Percentiles rank a stretch among this genome's conserved stretches.
phyloP scores from a whole-genome alignment of 2,888 invertebrate genomes.

The Lasioglossum oenotherae region DNA sequence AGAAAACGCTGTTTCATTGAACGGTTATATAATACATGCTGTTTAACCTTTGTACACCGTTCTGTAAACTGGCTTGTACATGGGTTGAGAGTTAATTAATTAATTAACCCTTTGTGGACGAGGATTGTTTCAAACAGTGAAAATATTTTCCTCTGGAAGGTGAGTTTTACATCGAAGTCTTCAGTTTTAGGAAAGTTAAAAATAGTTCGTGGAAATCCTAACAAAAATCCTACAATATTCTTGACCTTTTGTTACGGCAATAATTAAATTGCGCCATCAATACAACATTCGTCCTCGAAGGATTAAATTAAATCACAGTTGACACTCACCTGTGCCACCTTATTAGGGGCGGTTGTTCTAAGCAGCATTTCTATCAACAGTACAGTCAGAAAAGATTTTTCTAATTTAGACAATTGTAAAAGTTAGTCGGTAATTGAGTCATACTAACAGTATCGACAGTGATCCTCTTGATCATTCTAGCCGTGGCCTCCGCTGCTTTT shows the following conservation, averaged over 20 bases:
- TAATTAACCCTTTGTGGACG: neutral
- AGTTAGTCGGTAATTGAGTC: neutral
- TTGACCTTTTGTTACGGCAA: neutral
- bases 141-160: too few species aligned
- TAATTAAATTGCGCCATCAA: neutral
- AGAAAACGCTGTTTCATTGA: neutral
- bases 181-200: too few species aligned
- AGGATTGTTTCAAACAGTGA: too few species aligned
- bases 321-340: too few species aligned
- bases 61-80: neutral
- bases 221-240: too few species aligned
- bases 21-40: neutral
- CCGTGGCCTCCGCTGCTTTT: slow-evolving; percentile 91
- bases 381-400: neutral
- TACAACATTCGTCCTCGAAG: neutral
- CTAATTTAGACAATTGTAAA: neutral
- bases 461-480: slow-evolving; percentile 91
- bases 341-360: too few species aligned
- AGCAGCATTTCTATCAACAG: neutral
- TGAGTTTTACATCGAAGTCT: neutral
- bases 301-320: neutral
- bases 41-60: neutral
- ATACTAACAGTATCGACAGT: slow-evolving; percentile 88
- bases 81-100: neutral
- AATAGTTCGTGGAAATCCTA: too few species aligned